Evolutionary conservation across 2,888 invertebrate genomes (phyloP), one percentile per base, ranked within the genome.

Genomic region (Drosophila robusta): DNA sequence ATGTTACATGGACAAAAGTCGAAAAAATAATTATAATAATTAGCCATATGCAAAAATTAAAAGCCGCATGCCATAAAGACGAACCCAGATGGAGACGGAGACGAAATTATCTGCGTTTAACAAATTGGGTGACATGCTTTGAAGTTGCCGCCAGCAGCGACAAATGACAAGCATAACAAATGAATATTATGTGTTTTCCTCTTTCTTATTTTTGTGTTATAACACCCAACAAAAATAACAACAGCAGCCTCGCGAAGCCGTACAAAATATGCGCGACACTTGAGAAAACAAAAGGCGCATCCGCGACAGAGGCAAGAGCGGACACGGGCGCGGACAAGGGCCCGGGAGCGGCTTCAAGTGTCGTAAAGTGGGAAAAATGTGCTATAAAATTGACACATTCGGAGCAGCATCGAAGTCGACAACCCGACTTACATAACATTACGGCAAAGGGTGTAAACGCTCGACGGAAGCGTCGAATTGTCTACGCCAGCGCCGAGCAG

Each of bases 401-500:
- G 41, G 65, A 52, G 68, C 61, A 58, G 47, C 47, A 51, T 26
- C 45, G 18, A 58, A 58, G 60, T 38, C 7, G 44, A 47, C 44
- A 45, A 39, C 41, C 34, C 54, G 41, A 52, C 63, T 82, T 78
- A 69, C 63, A 64, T 76, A 85, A 87, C 60, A 74, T 58, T 61
- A 57, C 55, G 45, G 51, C 57, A 79, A 78, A 78, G 88, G 86
- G 88, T 82, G 89, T 80, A 50, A 74, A 57, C 70, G 32, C 47
- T 71, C 78, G 77, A 84, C 89, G 91, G 90, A 91, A 90, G 91
- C 90, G 91, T 90, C 90, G 76, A 87, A 90, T 90, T 90, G 91
- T 90, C 90, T 90, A 89, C 87, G 89, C 84, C 70, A 67, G 65
- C 71, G 49, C 26, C 34, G 62, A 22, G 39, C 46, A n/a, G 39